Evolutionary conservation across 2,797 vertebrate genomes (phyloP).

Genomic region (Mycteria americana): DNA sequence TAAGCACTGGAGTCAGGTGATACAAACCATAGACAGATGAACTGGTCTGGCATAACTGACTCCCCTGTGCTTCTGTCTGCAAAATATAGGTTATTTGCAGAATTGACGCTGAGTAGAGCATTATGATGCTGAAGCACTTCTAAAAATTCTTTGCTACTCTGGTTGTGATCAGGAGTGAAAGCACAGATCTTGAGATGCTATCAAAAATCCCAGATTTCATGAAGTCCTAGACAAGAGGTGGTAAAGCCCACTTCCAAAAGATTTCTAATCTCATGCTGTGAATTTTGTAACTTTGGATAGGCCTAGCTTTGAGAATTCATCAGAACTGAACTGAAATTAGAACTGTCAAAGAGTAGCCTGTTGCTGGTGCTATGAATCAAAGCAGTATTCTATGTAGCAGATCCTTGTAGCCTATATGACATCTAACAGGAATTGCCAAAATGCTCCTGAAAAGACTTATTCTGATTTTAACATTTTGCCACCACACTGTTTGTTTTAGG

Average conservation of each 20-base stretch:
- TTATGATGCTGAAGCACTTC: background rate
- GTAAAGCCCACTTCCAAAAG: background rate
- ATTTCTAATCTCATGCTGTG: background rate
- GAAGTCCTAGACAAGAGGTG: background rate
- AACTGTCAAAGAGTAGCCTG: background rate
- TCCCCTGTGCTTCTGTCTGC: background rate
- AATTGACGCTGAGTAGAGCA: background rate
- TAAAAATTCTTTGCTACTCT: background rate
- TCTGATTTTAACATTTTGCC: background rate
- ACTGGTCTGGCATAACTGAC: background rate
- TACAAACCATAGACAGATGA: background rate
- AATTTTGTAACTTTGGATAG: background rate
- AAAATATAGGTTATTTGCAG: background rate
- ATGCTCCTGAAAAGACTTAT: background rate
- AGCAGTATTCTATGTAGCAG: background rate
- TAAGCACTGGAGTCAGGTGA: background rate
- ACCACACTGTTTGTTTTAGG: background rate
- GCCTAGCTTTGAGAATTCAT: background rate
- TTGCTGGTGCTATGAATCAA: background rate
- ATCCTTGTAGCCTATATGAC: background rate
- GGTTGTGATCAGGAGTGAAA: background rate
- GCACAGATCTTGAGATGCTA: background rate
- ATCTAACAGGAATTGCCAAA: background rate
- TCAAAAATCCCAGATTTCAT: background rate
- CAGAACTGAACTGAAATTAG: background rate